A percentile compares a stretch with the other conserved stretches of the same genome.
Conservation (phyloP, 2,797 vertebrate genomes). For the Gephyroberyx darwinii region DNA sequence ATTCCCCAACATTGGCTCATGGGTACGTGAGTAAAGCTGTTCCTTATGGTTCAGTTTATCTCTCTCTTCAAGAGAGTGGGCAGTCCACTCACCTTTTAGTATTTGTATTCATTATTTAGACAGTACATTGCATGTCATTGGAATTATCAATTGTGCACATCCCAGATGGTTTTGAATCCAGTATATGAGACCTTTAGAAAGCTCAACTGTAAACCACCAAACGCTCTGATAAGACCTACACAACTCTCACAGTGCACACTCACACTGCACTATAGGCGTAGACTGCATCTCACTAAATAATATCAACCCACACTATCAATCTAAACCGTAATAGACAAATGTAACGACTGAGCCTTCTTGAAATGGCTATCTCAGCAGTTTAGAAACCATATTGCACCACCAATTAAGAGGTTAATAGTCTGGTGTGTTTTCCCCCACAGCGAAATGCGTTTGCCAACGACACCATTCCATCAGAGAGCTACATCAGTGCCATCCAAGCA, state of each 20-base stretch:
- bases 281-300: background rate
- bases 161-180: too few relatives aligned
- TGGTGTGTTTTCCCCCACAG: conserved; percentile 69
- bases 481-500: conserved; percentile 97
- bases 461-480: conserved; percentile 96
- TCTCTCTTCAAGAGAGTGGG: background rate
- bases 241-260: background rate
- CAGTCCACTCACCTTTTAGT: too few relatives aligned
- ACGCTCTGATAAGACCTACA: background rate
- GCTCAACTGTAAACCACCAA: background rate
- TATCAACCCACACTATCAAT: background rate
- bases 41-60: background rate
- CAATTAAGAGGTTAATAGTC: background rate
- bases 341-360: background rate
- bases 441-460: conserved; percentile 98
- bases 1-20: conserved; percentile 97
- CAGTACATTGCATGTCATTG: too few relatives aligned
- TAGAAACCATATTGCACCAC: background rate
- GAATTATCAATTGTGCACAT: too few relatives aligned
- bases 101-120: too few relatives aligned
- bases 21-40: conserved; percentile 82
- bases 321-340: background rate
- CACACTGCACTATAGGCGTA: too few relatives aligned
- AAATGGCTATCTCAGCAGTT: background rate
- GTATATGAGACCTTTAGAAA: background rate